Base-by-base conservation (phyloP, 2,888 invertebrate species). In the Ectobius pallidus region DNA sequence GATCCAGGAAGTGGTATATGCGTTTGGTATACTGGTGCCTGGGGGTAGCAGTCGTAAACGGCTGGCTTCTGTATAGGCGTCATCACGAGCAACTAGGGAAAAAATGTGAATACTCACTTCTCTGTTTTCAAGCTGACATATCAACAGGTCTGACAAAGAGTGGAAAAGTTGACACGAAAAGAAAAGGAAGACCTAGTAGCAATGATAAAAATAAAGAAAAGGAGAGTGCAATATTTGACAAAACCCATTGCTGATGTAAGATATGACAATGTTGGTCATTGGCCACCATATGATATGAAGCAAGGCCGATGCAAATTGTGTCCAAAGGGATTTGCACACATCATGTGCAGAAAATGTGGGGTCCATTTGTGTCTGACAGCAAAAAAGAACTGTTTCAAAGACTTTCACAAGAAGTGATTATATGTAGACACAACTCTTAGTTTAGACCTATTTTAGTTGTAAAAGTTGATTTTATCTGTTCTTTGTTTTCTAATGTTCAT, bases 1-100 rank as follows among this genome's bases (percentile, higher is more conserved):
- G 77, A 42, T 77, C n/a, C n/a, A 77, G 75, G 20, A 79, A 78
- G 63, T 75, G 75, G 55, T 78, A 79, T 69, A 78, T 77, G 73
- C 78, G 78, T 77, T 76, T 79, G 22, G 68, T 78, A 52, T 77
- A 75, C 55, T 76, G 76, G 62, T 68, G 73, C 27, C 75, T 78
- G 16, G 74, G 74, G 49, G 68, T 76, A 20, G 49, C 76, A 18
- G 78, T 76, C 72, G 79, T 75, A 42, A 76, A 74, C 65, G 69
- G 69, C 4, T 77, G 78, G 77, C 67, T 78, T 11, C 61, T 76
- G 16, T 74, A 72, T 49, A 67, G 69, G 18, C 34, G 69, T 27
- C 30, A 61, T 18, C 61, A 27, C 18, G 7, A 7, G 3, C 61
- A 27, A 27, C n/a, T n/a, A n/a, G n/a, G n/a, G 7, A 30, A 11